phyloP scores from a whole-genome alignment of 2,113 vertebrate genomes.

The Rhizomys pruinosus region DNA sequence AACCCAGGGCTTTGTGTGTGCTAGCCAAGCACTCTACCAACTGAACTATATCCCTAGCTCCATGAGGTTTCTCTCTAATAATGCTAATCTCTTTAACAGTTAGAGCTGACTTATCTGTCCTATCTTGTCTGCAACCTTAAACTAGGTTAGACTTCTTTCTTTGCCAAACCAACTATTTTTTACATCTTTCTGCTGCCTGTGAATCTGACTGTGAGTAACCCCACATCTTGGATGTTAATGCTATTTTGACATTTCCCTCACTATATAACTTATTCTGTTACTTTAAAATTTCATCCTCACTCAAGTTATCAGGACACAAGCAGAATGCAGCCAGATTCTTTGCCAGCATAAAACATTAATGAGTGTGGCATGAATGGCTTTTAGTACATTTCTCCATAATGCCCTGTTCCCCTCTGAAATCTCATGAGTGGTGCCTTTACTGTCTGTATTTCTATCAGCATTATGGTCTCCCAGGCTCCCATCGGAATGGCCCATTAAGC shows the following conservation, averaged over 20 bases:
- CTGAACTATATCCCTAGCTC: neutral
- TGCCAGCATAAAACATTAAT: too few species aligned
- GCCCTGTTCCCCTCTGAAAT: neutral
- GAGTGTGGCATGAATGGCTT: neutral
- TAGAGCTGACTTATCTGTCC: neutral
- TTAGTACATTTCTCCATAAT: too few species aligned
- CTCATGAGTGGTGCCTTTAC: neutral
- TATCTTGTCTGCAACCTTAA: neutral
- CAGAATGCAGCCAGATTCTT: neutral
- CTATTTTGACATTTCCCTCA: neutral
- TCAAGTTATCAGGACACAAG: neutral
- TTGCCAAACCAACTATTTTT: neutral
- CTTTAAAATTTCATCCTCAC: neutral
- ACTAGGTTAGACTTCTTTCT: neutral
- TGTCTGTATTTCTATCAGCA: neutral
- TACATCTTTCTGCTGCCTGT: neutral
- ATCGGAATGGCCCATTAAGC: neutral
- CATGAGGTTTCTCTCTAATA: neutral
- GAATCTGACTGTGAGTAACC: neutral
- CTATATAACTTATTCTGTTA: neutral
- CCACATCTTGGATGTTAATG: neutral
- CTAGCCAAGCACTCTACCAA: neutral
- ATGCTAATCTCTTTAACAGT: neutral
- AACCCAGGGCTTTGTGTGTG: neutral
- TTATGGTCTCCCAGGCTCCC: too few species aligned